Percentiles rank a stretch among this genome's conserved stretches.
These are phyloP conservation scores for Maccullochella peelii DNA, from an alignment of 2,113 vertebrate genomes.

Conservation along the genomic window DNA sequence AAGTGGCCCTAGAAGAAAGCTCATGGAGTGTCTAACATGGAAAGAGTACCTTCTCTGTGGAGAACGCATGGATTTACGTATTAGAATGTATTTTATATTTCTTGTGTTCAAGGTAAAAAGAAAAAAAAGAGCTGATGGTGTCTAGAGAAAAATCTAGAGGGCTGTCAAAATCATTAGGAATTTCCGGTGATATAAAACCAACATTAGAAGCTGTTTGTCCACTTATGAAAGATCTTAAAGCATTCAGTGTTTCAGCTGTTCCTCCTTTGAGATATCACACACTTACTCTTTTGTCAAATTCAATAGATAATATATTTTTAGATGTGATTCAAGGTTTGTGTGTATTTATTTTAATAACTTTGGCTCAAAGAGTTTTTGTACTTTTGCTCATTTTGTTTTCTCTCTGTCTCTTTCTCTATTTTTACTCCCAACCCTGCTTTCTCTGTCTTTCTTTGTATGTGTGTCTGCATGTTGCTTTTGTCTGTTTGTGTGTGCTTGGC, in stretches of 20 bases:
- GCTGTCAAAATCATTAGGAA: too few species aligned
- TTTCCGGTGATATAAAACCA: too few species aligned
- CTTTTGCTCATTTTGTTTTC: slow-evolving; percentile 6
- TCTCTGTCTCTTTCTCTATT: slow-evolving; percentile 33
- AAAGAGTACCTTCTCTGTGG: not conserved
- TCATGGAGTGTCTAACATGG: too few species aligned
- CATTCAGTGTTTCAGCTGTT: not conserved
- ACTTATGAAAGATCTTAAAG: not conserved
- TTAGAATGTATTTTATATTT: not conserved
- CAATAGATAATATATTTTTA: not conserved
- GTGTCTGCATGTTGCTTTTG: slow-evolving; percentile 38
- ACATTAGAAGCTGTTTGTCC: not conserved
- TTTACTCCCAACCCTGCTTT: slow-evolving; percentile 30
- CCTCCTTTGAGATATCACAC: not conserved
- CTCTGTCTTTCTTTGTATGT: slow-evolving; percentile 35
- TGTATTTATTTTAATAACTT: not conserved
- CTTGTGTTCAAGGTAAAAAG: not conserved
- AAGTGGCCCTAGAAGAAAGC: not conserved
- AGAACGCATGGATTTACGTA: not conserved
- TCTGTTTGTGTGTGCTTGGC: slow-evolving; percentile 18
- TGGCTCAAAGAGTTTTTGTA: not conserved
- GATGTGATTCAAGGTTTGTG: not conserved
- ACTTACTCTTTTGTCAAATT: not conserved
- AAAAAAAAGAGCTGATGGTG: not conserved
- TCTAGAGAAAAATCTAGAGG: not conserved